Percentiles rank a stretch among this genome's conserved stretches.
These are phyloP conservation scores for Hypotaenidia okinawae DNA, from an alignment of 2,797 vertebrate species.

Conservation along the genomic window DNA sequence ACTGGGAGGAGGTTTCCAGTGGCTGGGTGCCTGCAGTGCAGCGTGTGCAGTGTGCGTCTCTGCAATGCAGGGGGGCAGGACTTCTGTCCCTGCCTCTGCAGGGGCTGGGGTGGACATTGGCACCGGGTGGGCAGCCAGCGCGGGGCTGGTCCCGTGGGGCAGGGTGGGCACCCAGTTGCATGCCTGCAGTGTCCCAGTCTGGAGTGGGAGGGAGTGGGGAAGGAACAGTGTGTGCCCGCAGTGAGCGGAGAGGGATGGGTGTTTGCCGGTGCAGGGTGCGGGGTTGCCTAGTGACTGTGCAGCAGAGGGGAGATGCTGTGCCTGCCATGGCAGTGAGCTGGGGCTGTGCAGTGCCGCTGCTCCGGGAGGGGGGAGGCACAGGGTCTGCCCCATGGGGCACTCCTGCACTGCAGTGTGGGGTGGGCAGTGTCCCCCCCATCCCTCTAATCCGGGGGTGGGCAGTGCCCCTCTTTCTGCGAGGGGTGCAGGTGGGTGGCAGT, in stretches of 20 bases:
- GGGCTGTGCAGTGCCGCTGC: background rate
- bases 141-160: background rate
- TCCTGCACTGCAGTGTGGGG: accelerated
- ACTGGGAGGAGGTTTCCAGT: background rate
- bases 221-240: slow-evolving; percentile 37
- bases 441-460: background rate
- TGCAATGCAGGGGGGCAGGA: slow-evolving; percentile 48
- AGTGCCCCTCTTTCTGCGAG: background rate
- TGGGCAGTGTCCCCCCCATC: background rate
- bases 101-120: background rate
- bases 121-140: background rate
- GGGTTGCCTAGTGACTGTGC: slow-evolving; percentile 62
- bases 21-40: background rate
- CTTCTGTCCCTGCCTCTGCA: background rate
- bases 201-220: background rate
- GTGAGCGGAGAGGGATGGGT: background rate
- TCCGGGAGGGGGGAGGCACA: accelerated
- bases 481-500: background rate
- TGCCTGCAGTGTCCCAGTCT: background rate
- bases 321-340: background rate
- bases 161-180: background rate
- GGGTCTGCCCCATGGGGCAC: accelerated
- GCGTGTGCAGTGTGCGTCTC: background rate
- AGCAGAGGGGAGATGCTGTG: slow-evolving; percentile 41
- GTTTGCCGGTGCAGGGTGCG: slow-evolving; percentile 25